Base-by-base conservation (phyloP, 2,797 vertebrate species). In the Scleropages formosus region DNA sequence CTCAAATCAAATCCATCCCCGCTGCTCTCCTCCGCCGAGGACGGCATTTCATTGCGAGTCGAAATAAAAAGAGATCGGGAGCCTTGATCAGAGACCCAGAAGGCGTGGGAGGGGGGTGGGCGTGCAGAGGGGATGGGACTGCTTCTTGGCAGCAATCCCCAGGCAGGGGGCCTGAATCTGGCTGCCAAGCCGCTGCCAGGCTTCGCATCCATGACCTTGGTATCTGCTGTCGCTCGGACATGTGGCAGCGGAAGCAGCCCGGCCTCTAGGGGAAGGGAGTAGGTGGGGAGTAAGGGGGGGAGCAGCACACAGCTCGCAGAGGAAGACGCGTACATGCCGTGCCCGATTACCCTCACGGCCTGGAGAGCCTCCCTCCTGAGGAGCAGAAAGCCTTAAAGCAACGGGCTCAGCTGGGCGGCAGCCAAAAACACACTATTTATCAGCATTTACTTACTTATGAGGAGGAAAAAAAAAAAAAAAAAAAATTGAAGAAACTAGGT, bases 31-130 rank as follows among this genome's bases (percentile, higher is more conserved):
- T 78, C 51, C 68, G 31, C 78, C 78, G 58, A 16, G 73, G 78
- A 80, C 76, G 80, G 88, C 80, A 77, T 85, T 85, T 84, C 82
- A 90, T 89, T 88, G 85, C 85, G 49, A 75, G 1, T 15, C 82
- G 83, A 78, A 87, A 86, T 88, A 89, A 89, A 79, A 74, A 77
- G 70, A 85, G 80, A 86, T 87, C 84, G 83, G 86, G 78, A 72
- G 81, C 79, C 72, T 82, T 76, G 75, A 80, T 85, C 84, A 78
- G 80, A 78, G n/a, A 15, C 16, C 9, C n/a, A 46, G 27, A 27
- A 80, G 80, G 80, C 53, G 27, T 1, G 18, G 26, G 11, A 3
- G 39, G 15, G 8, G 16, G 22, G 83, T 72, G 63, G 44, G 80
- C 72, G 79, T 0, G 56, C 58, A 72, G 67, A 75, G 22, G 65